A percentile compares a stretch with the other conserved stretches of the same genome.
phyloP scores from a whole-genome alignment of 2,797 vertebrate genomes.

The Tokudaia muenninki region DNA sequence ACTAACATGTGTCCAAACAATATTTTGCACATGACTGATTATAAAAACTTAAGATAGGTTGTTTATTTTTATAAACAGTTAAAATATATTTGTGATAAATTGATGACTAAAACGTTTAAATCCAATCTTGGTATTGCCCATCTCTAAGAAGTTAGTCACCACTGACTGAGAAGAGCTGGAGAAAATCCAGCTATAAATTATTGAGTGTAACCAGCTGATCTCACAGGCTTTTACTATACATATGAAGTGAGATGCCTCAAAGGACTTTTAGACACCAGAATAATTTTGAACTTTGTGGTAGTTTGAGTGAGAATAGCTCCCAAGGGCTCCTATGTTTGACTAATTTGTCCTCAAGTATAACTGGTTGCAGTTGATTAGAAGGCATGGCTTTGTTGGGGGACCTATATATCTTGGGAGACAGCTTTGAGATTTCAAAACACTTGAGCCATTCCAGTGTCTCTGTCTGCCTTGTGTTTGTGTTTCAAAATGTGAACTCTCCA shows the following conservation, averaged over 20 bases:
- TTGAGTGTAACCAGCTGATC: neutral
- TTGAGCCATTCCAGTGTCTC: neutral
- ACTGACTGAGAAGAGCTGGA: neutral
- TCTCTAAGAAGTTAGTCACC: neutral
- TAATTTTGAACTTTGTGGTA: neutral
- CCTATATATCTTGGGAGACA: fast-evolving
- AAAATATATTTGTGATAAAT: neutral
- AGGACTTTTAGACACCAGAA: neutral
- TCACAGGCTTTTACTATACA: neutral
- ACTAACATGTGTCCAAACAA: neutral
- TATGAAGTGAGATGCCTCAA: neutral
- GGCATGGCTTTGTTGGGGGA: neutral
- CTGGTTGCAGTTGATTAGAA: neutral
- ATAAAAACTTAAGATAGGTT: neutral
- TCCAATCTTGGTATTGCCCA: neutral
- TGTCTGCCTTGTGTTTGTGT: neutral
- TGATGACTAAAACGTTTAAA: neutral
- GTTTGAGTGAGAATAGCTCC: neutral
- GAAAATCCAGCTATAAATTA: neutral
- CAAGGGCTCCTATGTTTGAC: neutral
- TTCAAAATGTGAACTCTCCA: neutral
- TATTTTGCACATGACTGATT: neutral
- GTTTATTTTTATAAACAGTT: neutral
- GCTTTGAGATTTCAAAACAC: neutral
- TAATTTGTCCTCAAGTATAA: neutral